These are phyloP conservation scores for Leucoma salicis DNA, from an alignment of 2,888 invertebrate species.

Conservation along the genomic window DNA sequence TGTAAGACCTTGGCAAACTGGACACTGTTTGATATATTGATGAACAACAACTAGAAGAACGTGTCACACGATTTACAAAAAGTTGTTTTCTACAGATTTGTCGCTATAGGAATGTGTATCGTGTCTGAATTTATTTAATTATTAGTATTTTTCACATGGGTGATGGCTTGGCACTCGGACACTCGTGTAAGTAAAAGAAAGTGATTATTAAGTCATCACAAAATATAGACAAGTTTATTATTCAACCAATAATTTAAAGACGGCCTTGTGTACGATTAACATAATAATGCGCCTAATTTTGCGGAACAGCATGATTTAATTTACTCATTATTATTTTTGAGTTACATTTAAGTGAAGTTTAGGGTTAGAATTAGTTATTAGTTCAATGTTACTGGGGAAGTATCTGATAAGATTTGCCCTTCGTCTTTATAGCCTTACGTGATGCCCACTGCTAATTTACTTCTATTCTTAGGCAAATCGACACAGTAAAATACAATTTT, in stretches of 20 bases:
- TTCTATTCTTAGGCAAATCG: background rate
- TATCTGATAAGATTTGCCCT: too few species aligned
- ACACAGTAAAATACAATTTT: background rate
- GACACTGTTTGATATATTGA: conserved; percentile 46
- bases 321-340: conserved; percentile 28
- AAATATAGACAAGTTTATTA: too few species aligned
- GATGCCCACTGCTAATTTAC: background rate
- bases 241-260: conserved; percentile 32
- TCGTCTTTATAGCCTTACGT: background rate
- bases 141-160: conserved; percentile 78
- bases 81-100: conserved; percentile 69
- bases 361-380: background rate
- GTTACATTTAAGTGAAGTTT: background rate
- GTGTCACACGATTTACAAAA: conserved; percentile 72
- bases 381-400: too few species aligned
- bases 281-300: conserved; percentile 58
- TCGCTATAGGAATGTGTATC: conserved; percentile 71
- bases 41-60: conserved; percentile 62
- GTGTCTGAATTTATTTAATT: conserved; percentile 64
- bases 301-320: conserved; percentile 45
- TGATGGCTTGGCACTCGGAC: conserved; percentile 82
- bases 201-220: conserved; percentile 17
- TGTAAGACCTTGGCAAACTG: conserved; percentile 56
- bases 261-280: conserved; percentile 69
- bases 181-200: conserved; percentile 68